Evolutionary conservation across 2,888 invertebrate species (phyloP), one percentile per base, ranked within the genome.

Genomic region (Mythimna vitellina): DNA sequence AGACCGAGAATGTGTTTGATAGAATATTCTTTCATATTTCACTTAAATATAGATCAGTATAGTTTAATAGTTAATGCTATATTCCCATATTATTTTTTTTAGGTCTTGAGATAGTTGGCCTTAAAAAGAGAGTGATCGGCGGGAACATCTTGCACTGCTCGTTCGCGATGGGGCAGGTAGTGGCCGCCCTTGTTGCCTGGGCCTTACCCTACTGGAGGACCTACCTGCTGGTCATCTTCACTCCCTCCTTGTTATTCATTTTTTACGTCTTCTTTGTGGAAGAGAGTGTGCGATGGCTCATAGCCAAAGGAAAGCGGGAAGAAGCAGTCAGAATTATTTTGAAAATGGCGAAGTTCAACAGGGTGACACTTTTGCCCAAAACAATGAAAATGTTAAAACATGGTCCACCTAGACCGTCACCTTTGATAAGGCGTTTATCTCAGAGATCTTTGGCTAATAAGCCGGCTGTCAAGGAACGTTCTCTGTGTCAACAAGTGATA

Each of bases 231-330:
- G 92, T 96, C 49, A 89, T 97, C 63, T 98, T 97, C 88, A 91
- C 96, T 0, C 98, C 98, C 0, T 96, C 97, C 1, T 88, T 97
- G 8, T 84, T 97, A 0, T 96, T 97, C 70, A 86, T 98, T 62
- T 87, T 97, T 29, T 97, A 97, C 89, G 96, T 95, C 79, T 97
- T 97, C 93, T 70, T 97, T 10, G 91, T 97, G 29, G 97, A 97
- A n/a, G 97, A 97, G 90, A 97, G 97, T 56, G 95, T 97, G 14
- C 94, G 98, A 73, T 98, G 98, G 98, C 95, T 98, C 29, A 90
- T 97, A 51, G 96, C 96, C 64, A 97, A 97, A 83, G 97, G 96
- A 1, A 85, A 93, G 54, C 97, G 96, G n/a, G 93, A 95, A 66
- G 94, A 95, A 83, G 96, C 97, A 0, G 94, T 94, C 1, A 90